Evolutionary conservation across 2,797 vertebrate species (phyloP), one percentile per base, ranked within the genome.

Genomic region (Pipistrellus pipistrellus): DNA sequence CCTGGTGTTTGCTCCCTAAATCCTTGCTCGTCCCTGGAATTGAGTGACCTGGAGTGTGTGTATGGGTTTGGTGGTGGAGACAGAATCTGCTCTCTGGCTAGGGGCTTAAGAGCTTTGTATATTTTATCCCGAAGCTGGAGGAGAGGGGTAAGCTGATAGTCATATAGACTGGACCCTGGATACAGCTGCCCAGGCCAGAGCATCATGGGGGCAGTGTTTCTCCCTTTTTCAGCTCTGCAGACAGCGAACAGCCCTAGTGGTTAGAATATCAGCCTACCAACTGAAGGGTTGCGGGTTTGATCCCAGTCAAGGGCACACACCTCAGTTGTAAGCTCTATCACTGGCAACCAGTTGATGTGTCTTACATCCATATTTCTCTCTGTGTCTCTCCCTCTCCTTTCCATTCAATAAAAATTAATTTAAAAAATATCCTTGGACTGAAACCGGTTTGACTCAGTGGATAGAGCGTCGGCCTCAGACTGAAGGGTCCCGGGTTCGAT

Each of bases 31-130:
- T 98, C 97, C 94, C 98, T 97, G 96, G 97, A 98, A 96, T 97
- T 95, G 95, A 93, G 30, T 85, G 84, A 88, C 64, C 72, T 88
- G 69, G 30, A 66, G 59, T 86, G 30, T 82, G 23, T 72, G 62
- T 25, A 10, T 57, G 68, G 5, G 6, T n/a, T 9, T 12, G 46
- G 71, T 69, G 83, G 68, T 84, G 68, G 71, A 87, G 64, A 92
- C 20, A 90, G 85, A 96, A 93, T 96, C 97, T 98, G 94, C 97
- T 98, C 96, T 98, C 97, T 97, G 96, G 97, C 94, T 95, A 96
- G 96, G 95, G 98, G 98, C 98, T 98, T 98, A 98, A 98, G 95
- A 85, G 98, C 97, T 98, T 98, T 92, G 94, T 94, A 85, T 96
- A 92, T 97, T 98, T 98, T 97, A 98, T 98, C 91, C 96, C 86